Percentiles rank a stretch among this genome's conserved stretches.
phyloP scores from a whole-genome alignment of 2,888 invertebrate species.

The Hirudinaria manillensis region DNA sequence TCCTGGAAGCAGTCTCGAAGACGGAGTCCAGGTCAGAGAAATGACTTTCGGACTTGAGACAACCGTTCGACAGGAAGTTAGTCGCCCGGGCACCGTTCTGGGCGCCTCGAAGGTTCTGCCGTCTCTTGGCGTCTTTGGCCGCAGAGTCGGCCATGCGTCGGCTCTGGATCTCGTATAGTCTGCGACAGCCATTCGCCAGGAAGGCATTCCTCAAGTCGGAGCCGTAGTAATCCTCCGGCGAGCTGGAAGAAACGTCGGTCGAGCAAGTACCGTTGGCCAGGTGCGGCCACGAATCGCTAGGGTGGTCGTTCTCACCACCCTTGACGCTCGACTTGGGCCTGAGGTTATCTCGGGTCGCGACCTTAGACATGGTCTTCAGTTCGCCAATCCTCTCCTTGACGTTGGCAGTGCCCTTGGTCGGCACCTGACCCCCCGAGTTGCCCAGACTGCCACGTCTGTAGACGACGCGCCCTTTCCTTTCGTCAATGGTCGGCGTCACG shows the following conservation, averaged over 20 bases:
- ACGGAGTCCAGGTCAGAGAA: not conserved
- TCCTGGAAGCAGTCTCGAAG: not conserved
- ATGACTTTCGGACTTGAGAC: not conserved
- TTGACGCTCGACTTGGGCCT: not conserved
- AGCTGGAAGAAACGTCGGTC: not conserved
- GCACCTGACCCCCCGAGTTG: not conserved
- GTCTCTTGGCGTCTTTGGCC: not conserved
- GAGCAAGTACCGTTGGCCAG: not conserved
- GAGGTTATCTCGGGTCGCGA: not conserved
- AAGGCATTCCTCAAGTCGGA: not conserved
- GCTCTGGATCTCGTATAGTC: conserved; percentile 4
- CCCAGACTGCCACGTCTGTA: not conserved
- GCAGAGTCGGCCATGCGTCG: not conserved
- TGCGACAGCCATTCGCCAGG: conserved; percentile 6
- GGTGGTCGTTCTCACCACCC: not conserved
- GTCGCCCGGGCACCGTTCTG: too few relatives aligned
- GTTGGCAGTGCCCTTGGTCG: not conserved
- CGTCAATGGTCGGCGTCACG: conserved; percentile 3
- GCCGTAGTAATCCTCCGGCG: too few relatives aligned
- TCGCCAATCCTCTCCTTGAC: conserved; percentile 6
- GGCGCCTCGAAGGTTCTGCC: not conserved
- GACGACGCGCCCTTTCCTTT: not conserved
- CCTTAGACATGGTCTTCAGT: not conserved
- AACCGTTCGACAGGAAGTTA: not conserved
- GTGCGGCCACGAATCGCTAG: not conserved